Evolutionary conservation across 2,797 vertebrate species (phyloP), one percentile per base, ranked within the genome.

Genomic region (Capromys pilorides): DNA sequence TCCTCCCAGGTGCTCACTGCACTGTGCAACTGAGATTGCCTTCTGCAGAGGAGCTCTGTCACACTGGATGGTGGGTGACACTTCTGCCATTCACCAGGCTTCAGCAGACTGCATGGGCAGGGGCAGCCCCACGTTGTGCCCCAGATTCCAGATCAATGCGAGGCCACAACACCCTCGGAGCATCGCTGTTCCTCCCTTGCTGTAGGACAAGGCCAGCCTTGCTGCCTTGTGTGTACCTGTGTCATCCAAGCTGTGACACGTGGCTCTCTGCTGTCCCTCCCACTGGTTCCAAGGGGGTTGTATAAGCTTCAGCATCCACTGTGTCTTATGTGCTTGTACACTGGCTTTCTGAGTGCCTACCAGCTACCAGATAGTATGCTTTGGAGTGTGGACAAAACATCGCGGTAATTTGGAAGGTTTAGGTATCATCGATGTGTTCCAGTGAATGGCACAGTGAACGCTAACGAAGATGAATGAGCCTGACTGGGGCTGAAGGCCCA

Each of bases 1-100:
- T 11, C 19, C 24, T 5, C 22, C 31, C 0, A 5, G 2, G 51
- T 18, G 49, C 69, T 36, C 49, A 19, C 39, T 26, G 19, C 39
- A 31, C 39, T 26, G 26, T 75, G 61, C 6, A 19, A 41, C 24
- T 83, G 24, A 62, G 39, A 64, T 1, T 28, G 28, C 24, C 2
- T 33, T 39, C 36, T 6, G 14, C 24, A 28, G 71, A 26, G 71
- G 71, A 39, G 79, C 22, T 77, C 22, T n/a, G 69, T 24, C 28
- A 7, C 18, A 1, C 0, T 45, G 16, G 54, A 5, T 57, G 36
- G 16, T 26, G 10, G 33, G 11, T 1, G 26, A 14, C 10, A 16
- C 10, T 0, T 2, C 45, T 41, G 26, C 36, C 19, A 3, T 33
- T 41, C 28, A 26, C 28, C 16, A 26, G 61, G 39, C 41, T 45